Base-by-base conservation (phyloP, 2,888 invertebrate genomes). In the Dugesia japonica region DNA sequence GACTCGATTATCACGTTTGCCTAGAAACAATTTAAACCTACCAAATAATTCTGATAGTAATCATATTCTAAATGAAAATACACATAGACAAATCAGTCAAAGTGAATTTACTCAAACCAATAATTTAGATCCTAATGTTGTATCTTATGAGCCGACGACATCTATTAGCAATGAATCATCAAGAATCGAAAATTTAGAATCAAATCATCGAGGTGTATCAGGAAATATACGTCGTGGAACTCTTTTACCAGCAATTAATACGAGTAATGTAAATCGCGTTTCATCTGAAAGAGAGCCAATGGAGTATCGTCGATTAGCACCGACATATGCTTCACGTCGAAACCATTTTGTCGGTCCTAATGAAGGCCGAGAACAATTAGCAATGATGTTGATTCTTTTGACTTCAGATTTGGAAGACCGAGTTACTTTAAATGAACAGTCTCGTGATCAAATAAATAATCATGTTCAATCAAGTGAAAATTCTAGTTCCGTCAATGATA, bases 351-450 rank as follows among this genome's bases (percentile, higher is more conserved):
- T n/a, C 13, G 15, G 77, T 20, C 42, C 28, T 17, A 31, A 23
- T 27, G 28, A 77, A 20, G 75, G 77, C 33, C 77, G 76, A 0
- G 77, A 77, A 27, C 77, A 77, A 26, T 42, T 77, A 28, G 75
- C 76, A 0, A 26, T 77, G 77, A 42, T 77, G 77, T 28, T 77
- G 77, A 76, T 76, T 26, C 76, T 77, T 15, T 20, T 77, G 76
- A 56, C 76, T 0, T 27, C 42, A 1, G 77, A 77, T 38, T 26
- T 77, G 15, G 77, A 77, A 26, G 77, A 77, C 7, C 38, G 77
- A 38, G n/a, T 77, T 23, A 77, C 77, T 23, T 26, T 26, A n/a
- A 77, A 38, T 20, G 74, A 77, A 13, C 42, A 77, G 26, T 71
- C 28, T 13, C 75, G 26, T 20, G 27, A 20, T 20, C 27, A 42